Base-by-base conservation (phyloP, 2,113 vertebrate genomes). In the Acanthochromis polyacanthus region DNA sequence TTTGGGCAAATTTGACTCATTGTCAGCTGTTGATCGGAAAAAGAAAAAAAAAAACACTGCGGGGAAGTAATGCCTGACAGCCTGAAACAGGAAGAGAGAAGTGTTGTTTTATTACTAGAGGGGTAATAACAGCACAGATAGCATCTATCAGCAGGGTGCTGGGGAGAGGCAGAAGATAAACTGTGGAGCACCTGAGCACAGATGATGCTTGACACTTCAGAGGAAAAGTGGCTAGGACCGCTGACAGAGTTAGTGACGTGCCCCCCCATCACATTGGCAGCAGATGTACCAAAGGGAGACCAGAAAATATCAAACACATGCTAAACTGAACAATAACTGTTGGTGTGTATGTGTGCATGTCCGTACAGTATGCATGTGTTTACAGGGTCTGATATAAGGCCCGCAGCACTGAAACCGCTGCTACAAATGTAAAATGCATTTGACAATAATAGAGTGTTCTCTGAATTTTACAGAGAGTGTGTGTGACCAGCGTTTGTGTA, bases 41-140 rank as follows among this genome's bases (percentile, higher is more conserved):
- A 46, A 22, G 23, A 59, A 76, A 20, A 46, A 30, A 16, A 75
- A 75, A 63, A 67, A 19, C 55, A 56, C 83, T 20, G 59, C 46
- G 11, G 82, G 78, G 70, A 85, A 63, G 71, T 73, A 82, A 82
- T 79, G 87, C 61, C 80, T 83, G 87, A 88, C 84, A 89, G 74
- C 63, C 79, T 43, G 22, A 91, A 85, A 84, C 75, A 85, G 71
- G 76, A 85, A 64, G 76, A 63, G 68, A 80, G 63, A 82, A 89
- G 87, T 90, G 91, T 91, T 91, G 87, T 89, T 91, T 91, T 88
- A 90, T 88, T 89, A 90, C 91, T 84, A 61, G 76, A 88, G 87
- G 91, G 85, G 79, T 88, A 89, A 86, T 84, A 89, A 84, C 81
- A 68, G 79, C 58, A 25, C 79, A 83, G 84, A 87, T 87, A 85